A percentile compares a stretch with the other conserved stretches of the same genome.
Evolutionary conservation across 2,888 invertebrate species (phyloP).

Genomic region (Phengaris arion): DNA sequence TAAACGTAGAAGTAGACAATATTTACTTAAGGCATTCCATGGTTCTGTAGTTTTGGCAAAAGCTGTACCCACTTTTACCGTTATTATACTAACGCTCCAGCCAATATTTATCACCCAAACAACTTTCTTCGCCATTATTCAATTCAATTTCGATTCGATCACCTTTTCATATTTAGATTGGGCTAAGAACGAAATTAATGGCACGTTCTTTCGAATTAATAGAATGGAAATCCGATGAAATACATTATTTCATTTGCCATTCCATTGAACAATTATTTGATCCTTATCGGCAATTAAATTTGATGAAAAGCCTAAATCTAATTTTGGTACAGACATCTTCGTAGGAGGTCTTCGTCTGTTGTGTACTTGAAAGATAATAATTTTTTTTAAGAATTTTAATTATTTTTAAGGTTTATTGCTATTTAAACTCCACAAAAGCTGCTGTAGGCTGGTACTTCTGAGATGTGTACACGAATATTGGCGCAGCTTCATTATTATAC

Average conservation of each 20-base stretch:
- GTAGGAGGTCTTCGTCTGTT: neutral
- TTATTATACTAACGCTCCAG: too few relatives aligned
- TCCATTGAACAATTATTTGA: constrained; percentile 14
- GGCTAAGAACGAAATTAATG: constrained; percentile 63
- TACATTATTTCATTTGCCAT: constrained; percentile 12
- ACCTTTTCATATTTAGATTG: constrained; percentile 54
- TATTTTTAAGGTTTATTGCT: neutral
- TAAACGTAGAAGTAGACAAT: too few relatives aligned
- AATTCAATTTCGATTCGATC: neutral
- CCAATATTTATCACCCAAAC: too few relatives aligned
- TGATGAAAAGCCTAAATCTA: neutral
- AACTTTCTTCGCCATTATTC: neutral
- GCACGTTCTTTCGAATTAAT: constrained; percentile 38
- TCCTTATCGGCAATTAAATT: neutral
- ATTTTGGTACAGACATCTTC: neutral
- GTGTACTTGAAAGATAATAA: neutral
- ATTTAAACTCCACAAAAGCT: neutral
- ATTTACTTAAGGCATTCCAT: too few relatives aligned
- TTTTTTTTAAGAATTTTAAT: too few relatives aligned
- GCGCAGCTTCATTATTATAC: constrained; percentile 81
- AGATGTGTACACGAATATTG: constrained; percentile 79
- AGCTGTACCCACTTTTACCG: too few relatives aligned
- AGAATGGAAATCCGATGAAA: constrained; percentile 18
- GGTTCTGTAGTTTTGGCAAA: too few relatives aligned
- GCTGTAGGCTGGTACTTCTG: neutral